phyloP scores from a whole-genome alignment of 2,113 vertebrate species.

The Burhinus bistriatus region DNA sequence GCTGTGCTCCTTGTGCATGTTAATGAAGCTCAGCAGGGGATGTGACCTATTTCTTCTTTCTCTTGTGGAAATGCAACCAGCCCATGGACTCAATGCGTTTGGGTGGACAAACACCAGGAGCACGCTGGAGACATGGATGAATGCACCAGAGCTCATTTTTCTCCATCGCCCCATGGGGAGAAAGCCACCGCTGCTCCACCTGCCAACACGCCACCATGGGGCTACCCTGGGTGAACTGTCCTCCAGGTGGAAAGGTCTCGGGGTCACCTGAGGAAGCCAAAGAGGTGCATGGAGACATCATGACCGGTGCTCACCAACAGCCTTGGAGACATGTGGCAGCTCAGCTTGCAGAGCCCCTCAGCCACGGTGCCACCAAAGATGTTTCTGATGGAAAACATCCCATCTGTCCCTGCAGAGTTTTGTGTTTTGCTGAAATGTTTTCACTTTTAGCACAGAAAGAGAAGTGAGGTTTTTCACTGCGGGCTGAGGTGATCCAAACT shows the following conservation, averaged over 20 bases:
- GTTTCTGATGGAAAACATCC: not conserved
- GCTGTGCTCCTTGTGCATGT: not conserved
- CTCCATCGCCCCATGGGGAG: fast-evolving
- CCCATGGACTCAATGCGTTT: fast-evolving
- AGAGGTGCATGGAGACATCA: not conserved
- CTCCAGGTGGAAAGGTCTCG: not conserved
- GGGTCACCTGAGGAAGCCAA: not conserved
- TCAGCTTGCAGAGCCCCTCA: not conserved
- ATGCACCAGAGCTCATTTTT: not conserved
- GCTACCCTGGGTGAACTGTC: not conserved
- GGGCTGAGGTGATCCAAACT: not conserved
- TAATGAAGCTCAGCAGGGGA: not conserved
- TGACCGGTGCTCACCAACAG: not conserved
- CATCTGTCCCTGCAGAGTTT: fast-evolving
- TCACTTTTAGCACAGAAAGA: not conserved
- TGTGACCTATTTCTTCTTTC: not conserved
- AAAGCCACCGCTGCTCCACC: not conserved
- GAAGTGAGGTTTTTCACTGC: not conserved
- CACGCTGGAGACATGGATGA: not conserved
- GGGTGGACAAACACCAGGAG: fast-evolving
- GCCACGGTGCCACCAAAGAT: no score
- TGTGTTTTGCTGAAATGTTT: not conserved
- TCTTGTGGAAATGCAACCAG: not conserved
- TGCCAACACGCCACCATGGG: not conserved
- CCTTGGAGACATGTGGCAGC: not conserved